phyloP scores from a whole-genome alignment of 1,140 invertebrate genomes.

The Pogonomyrmex barbatus region DNA sequence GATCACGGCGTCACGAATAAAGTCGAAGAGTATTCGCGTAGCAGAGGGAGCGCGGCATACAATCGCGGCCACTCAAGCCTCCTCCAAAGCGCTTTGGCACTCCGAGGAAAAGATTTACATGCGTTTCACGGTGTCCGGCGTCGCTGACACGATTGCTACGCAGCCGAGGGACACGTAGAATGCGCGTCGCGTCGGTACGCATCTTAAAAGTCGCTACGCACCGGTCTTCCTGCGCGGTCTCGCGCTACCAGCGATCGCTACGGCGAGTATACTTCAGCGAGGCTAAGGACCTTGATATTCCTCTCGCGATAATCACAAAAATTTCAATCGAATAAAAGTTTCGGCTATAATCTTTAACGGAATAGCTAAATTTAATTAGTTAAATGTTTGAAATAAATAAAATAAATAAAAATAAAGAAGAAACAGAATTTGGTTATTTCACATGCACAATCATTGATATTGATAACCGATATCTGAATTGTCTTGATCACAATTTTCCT shows the following conservation, averaged over 20 bases:
- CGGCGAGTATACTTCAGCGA: constrained; percentile 36
- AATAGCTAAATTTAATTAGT: not conserved
- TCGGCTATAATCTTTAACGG: not conserved
- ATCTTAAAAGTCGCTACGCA: constrained; percentile 76
- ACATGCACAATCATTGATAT: not conserved
- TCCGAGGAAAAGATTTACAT: constrained; percentile 74
- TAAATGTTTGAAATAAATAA: not conserved
- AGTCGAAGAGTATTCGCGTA: constrained; percentile 1
- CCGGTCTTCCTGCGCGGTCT: constrained; percentile 74
- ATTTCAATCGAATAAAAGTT: not conserved
- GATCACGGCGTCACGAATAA: not conserved
- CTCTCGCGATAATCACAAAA: constrained; percentile 1
- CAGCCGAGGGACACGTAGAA: constrained; percentile 76
- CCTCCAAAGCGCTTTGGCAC: constrained; percentile 58
- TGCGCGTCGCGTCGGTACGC: constrained; percentile 78
- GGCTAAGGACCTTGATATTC: constrained; percentile 67
- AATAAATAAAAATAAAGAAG: not conserved
- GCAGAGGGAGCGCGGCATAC: constrained; percentile 7
- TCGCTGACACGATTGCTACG: constrained; percentile 78
- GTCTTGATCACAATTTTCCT: not conserved
- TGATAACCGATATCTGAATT: not conserved
- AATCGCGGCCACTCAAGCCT: constrained; percentile 59
- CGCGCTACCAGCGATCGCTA: constrained; percentile 56
- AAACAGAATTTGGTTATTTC: not conserved
- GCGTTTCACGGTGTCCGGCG: constrained; percentile 76